These are phyloP conservation scores for Dinoponera quadriceps DNA, from an alignment of 1,140 invertebrate genomes.

Conservation along the genomic window DNA sequence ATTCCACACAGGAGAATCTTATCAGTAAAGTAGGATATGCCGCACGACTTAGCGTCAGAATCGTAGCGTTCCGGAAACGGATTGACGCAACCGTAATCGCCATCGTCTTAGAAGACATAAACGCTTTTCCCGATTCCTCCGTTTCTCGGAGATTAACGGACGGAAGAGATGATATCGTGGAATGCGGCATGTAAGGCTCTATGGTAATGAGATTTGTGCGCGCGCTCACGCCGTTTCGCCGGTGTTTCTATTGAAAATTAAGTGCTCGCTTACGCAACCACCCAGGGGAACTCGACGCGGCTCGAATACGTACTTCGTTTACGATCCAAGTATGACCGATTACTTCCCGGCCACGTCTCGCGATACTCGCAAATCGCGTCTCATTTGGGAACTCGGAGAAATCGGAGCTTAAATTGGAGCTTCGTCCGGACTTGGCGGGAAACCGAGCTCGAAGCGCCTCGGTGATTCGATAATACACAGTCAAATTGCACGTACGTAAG, in stretches of 20 bases:
- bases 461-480: not conserved
- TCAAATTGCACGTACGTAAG: not conserved
- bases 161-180: conserved; percentile 29
- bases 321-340: not conserved
- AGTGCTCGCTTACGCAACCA: conserved; percentile 12
- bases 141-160: conserved; percentile 13
- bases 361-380: not conserved
- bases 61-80: not conserved
- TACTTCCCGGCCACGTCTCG: conserved; percentile 4
- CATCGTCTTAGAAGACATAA: not conserved
- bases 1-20: too few relatives aligned
- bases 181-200: conserved; percentile 17
- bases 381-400: not conserved
- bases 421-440: not conserved
- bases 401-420: conserved; percentile 22
- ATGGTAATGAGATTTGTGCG: conserved; percentile 26
- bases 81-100: not conserved
- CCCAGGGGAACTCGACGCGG: not conserved
- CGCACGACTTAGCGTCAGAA: not conserved
- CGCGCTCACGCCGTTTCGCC: not conserved
- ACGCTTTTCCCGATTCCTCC: not conserved
- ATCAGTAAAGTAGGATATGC: not conserved
- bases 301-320: not conserved
- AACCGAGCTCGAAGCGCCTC: not conserved
- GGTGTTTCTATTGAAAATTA: conserved; percentile 30